Base-by-base conservation (phyloP, 2,797 vertebrate species). In the Otolemur crassicaudatus region DNA sequence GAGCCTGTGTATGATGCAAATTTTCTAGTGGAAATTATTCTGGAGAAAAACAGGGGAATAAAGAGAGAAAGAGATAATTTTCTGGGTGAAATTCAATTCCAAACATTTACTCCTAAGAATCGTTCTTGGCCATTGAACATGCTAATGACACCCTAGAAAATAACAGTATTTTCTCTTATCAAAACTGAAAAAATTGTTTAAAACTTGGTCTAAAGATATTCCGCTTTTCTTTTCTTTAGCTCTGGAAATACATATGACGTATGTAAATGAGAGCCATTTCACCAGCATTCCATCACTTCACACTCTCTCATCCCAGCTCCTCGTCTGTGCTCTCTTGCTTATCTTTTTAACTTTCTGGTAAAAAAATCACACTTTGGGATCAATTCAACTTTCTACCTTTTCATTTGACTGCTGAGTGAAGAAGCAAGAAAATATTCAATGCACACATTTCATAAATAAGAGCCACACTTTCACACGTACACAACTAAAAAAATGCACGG, bases 41-140 rank as follows among this genome's bases (percentile, higher is more conserved):
- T 77, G 29, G 46, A 91, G 72, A 93, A 96, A 77, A 84, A 81
- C 82, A 88, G n/a, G 8, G 14, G 22, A 86, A 65, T 53, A 72
- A 61, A 83, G 40, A 85, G 56, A 75, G 13, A 7, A 16, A 60
- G 53, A 61, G 9, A 34, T 61, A n/a, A 80, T 56, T 56, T 94
- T 43, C 5, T n/a, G 25, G 29, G 56, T 72, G 61, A 67, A 84
- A 82, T 85, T 87, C 23, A 76, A 17, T 53, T 80, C 29, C 37
- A 53, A 40, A 76, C 7, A 70, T 61, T 90, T 90, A 72, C n/a
- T 72, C 40, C 53, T 40, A 87, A 72, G 87, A 90, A 53, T 46
- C 6, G 11, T 40, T 81, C 13, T 23, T 77, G 46, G 29, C 2
- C 1, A 53, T 10, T 69, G 34, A 79, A 94, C 10, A 43, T 22